Evolutionary conservation across 1,140 invertebrate species (phyloP).

Genomic region (Heliconius nattereri): DNA sequence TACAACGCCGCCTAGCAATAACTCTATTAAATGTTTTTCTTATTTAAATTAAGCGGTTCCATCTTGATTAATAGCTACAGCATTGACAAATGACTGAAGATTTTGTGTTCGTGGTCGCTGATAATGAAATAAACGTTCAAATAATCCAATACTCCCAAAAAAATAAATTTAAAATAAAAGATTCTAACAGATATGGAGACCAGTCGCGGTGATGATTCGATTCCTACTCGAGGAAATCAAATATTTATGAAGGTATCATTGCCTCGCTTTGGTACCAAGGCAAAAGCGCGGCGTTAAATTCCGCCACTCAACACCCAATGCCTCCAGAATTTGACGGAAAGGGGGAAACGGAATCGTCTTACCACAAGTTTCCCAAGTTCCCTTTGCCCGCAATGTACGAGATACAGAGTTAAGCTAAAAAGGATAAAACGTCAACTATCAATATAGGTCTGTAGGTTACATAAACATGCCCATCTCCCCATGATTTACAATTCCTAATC

Average conservation of each 20-base stretch:
- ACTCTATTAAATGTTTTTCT: slow-evolving; percentile 48
- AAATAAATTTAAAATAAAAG: not conserved
- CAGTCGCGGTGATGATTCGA: too few species aligned
- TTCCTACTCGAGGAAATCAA: too few species aligned
- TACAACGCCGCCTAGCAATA: slow-evolving; percentile 43
- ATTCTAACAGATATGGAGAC: not conserved
- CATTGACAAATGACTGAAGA: slow-evolving; percentile 49
- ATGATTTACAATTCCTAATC: slow-evolving; percentile 31
- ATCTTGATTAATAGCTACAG: slow-evolving; percentile 46
- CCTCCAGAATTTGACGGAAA: too few species aligned
- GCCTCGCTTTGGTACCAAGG: too few species aligned
- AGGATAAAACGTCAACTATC: not conserved
- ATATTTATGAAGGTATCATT: too few species aligned
- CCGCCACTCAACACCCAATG: too few species aligned
- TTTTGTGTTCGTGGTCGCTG: slow-evolving; percentile 38
- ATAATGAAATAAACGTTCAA: not conserved
- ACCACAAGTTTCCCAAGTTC: too few species aligned
- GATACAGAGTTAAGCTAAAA: too few species aligned
- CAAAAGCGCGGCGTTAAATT: too few species aligned
- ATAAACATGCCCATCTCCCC: not conserved
- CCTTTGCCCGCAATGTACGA: too few species aligned
- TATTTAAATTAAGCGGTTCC: slow-evolving; percentile 50
- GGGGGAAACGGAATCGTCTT: too few species aligned
- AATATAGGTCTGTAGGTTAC: not conserved
- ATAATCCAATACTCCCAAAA: not conserved